These are phyloP conservation scores for Cryptomyrus ogoouensis DNA, from an alignment of 2,113 vertebrate genomes.

Conservation along the genomic window DNA sequence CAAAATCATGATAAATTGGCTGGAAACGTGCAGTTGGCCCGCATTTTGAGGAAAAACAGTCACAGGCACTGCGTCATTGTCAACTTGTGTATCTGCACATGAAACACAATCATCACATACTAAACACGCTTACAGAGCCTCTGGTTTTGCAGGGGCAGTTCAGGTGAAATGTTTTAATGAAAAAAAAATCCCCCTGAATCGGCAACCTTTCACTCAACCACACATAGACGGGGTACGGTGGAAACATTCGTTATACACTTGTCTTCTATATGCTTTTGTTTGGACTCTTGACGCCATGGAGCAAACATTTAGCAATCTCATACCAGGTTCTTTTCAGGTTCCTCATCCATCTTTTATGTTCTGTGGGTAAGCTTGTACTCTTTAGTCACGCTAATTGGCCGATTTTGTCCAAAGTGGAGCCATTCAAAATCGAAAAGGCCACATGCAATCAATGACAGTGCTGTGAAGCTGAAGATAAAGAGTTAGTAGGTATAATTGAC, in stretches of 20 bases:
- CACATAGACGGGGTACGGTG: neutral
- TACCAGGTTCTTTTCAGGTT: neutral
- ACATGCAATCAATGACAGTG: neutral
- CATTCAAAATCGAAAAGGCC: neutral
- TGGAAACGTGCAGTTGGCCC: neutral
- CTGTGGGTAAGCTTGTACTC: neutral
- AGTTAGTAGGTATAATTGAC: neutral
- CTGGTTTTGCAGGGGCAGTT: neutral
- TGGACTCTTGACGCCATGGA: neutral
- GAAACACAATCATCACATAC: neutral
- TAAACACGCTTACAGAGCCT: neutral
- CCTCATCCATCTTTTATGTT: neutral
- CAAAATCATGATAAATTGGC: neutral
- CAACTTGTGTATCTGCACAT: neutral
- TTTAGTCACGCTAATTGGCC: neutral
- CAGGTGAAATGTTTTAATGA: neutral
- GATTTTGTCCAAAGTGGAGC: neutral
- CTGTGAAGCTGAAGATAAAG: neutral
- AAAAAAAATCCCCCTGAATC: neutral
- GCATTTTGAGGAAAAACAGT: neutral
- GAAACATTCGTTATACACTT: neutral
- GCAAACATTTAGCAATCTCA: neutral
- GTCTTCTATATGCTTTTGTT: neutral
- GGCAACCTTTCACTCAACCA: neutral
- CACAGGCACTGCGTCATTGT: neutral